phyloP scores from a whole-genome alignment of 2,797 vertebrate species.

The Falco columbarius region DNA sequence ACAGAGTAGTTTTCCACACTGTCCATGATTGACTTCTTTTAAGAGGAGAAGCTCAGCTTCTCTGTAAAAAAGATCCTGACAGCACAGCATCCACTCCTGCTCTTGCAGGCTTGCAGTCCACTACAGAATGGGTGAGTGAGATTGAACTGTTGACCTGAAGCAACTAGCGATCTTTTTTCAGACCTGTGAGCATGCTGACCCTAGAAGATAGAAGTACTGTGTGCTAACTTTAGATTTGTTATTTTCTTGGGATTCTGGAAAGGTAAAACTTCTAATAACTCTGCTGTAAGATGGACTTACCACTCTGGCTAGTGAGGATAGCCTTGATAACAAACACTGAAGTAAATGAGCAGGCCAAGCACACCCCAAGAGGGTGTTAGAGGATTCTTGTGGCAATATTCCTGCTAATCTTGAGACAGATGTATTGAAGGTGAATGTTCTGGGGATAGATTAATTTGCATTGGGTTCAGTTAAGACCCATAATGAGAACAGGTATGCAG shows the following conservation, averaged over 20 bases:
- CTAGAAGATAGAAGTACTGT: neutral
- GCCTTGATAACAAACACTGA: neutral
- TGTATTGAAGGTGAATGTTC: neutral
- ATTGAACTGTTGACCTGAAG: constrained; percentile 3
- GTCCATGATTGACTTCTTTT: neutral
- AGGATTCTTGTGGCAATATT: neutral
- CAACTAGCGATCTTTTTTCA: neutral
- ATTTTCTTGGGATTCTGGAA: neutral
- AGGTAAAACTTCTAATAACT: neutral
- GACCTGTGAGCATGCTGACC: neutral
- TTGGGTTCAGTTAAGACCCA: neutral
- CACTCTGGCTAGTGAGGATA: neutral
- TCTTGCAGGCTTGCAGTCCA: neutral
- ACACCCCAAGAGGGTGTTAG: neutral
- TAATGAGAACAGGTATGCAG: neutral
- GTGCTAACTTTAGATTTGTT: neutral
- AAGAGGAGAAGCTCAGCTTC: neutral
- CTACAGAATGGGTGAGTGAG: neutral
- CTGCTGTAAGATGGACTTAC: neutral
- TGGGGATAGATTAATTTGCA: neutral
- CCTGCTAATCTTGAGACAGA: constrained; percentile 1
- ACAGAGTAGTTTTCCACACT: neutral
- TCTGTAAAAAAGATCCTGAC: neutral
- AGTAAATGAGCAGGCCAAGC: neutral
- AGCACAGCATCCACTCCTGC: neutral